These are phyloP conservation scores for Strigamia maritima DNA, from an alignment of 2,888 invertebrate species.

Conservation along the genomic window DNA sequence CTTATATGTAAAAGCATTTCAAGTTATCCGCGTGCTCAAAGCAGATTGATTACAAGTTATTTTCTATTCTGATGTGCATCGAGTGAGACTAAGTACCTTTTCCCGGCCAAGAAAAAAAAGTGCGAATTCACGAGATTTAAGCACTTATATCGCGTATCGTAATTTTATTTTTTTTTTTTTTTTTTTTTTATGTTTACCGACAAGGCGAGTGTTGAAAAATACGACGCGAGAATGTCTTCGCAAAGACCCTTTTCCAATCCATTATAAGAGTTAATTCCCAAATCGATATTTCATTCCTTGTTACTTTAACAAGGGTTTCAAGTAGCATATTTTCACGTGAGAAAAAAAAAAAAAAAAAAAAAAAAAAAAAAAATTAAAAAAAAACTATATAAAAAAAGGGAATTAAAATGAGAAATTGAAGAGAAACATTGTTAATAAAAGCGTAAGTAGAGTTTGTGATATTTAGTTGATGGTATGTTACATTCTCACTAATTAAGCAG, in stretches of 20 bases:
- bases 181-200: slow-evolving; percentile 9
- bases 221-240: background rate
- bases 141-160: background rate
- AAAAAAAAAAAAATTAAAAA: background rate
- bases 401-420: too few species aligned
- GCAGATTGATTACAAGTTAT: slow-evolving; percentile 3
- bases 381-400: too few species aligned
- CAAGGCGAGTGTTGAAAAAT: background rate
- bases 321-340: background rate
- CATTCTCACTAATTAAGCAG: slow-evolving; percentile 4
- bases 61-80: background rate
- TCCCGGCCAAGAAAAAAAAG: background rate
- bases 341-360: background rate
- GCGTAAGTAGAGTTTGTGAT: background rate
- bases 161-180: too few species aligned
- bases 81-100: background rate
- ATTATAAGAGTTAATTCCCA: slow-evolving; percentile 16
- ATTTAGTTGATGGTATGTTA: slow-evolving; percentile 4
- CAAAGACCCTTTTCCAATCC: slow-evolving; percentile 9
- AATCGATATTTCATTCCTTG: slow-evolving; percentile 7
- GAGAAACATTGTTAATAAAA: background rate
- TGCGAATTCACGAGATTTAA: background rate
- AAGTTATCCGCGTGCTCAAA: background rate
- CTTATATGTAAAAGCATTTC: background rate
- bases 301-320: background rate